phyloP scores from a whole-genome alignment of 2,888 invertebrate species.

The Bruchidius siliquastri region DNA sequence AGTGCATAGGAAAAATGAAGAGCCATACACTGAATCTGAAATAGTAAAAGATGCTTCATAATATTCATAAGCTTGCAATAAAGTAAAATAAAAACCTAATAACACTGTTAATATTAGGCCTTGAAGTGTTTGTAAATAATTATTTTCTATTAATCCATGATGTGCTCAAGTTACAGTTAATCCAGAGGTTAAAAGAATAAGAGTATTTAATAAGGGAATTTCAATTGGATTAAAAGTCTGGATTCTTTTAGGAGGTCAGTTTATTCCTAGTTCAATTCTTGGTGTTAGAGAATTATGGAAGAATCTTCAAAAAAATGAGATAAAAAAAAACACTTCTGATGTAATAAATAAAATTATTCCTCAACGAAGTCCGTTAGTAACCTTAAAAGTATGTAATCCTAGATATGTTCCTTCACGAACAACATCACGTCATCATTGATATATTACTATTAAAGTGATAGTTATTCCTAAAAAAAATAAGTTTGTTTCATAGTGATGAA shows the following conservation, averaged over 20 bases:
- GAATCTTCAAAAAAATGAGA: constrained; percentile 58
- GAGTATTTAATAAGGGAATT: constrained; percentile 69
- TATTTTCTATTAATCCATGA: constrained; percentile 52
- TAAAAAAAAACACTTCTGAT: constrained; percentile 62
- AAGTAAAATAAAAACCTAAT: constrained; percentile 62
- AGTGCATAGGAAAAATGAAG: constrained; percentile 67
- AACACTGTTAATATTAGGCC: constrained; percentile 53
- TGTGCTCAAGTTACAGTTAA: constrained; percentile 64
- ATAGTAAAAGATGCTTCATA: constrained; percentile 57
- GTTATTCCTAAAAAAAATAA: constrained; percentile 52
- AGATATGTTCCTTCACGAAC: constrained; percentile 63
- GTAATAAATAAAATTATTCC: constrained; percentile 72
- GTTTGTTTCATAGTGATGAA: constrained; percentile 53
- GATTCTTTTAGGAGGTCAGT: constrained; percentile 64
- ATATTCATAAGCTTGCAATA: constrained; percentile 67
- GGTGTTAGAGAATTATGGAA: constrained; percentile 50
- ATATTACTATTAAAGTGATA: constrained; percentile 51
- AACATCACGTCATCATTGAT: constrained; percentile 68
- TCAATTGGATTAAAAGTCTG: constrained; percentile 61
- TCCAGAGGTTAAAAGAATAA: constrained; percentile 67
- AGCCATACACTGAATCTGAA: constrained; percentile 61
- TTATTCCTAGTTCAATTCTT: constrained; percentile 53
- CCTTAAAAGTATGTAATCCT: constrained; percentile 59
- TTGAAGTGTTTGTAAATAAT: constrained; percentile 48
- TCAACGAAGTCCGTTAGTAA: constrained; percentile 58